Conservation (phyloP, 1,140 invertebrate genomes). For the Cotesia glomerata region DNA sequence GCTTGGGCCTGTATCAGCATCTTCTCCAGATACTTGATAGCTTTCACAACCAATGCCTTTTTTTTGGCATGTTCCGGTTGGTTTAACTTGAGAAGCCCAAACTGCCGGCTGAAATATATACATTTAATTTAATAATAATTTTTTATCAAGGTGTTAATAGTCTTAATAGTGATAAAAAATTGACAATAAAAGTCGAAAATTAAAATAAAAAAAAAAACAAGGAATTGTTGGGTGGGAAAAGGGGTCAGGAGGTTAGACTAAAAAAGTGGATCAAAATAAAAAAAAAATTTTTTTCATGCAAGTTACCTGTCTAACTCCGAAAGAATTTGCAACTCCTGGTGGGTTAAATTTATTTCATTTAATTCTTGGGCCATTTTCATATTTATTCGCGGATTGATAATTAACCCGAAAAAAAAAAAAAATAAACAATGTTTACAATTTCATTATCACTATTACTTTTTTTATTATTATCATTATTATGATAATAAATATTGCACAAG, state of each 20-base stretch:
- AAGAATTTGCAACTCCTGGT: conserved; percentile 79
- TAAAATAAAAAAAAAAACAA: conserved; percentile 15
- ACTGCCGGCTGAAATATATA: conserved; percentile 73
- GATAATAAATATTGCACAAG: no score
- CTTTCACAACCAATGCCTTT: conserved; percentile 79
- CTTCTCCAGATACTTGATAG: conserved; percentile 82
- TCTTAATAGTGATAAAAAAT: conserved; percentile 6
- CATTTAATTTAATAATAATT: not conserved
- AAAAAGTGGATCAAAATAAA: conserved; percentile 23
- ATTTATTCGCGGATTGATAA: no score
- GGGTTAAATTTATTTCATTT: conserved; percentile 68
- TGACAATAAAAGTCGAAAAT: not conserved
- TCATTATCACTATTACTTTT: no score
- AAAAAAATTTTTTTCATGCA: conserved; percentile 2
- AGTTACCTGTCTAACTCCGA: conserved; percentile 83
- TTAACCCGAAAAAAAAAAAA: no score
- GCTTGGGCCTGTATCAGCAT: conserved; percentile 81
- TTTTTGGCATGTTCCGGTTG: conserved; percentile 78
- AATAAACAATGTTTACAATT: no score
- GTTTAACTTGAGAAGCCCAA: conserved; percentile 83
- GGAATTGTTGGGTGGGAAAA: conserved; percentile 35
- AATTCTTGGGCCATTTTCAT: conserved; percentile 63
- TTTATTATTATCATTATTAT: no score
- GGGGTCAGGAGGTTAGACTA: conserved; percentile 50
- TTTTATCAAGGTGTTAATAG: not conserved